Base-by-base conservation (phyloP, 1,140 invertebrate species). In the Liolophura sinensis region DNA sequence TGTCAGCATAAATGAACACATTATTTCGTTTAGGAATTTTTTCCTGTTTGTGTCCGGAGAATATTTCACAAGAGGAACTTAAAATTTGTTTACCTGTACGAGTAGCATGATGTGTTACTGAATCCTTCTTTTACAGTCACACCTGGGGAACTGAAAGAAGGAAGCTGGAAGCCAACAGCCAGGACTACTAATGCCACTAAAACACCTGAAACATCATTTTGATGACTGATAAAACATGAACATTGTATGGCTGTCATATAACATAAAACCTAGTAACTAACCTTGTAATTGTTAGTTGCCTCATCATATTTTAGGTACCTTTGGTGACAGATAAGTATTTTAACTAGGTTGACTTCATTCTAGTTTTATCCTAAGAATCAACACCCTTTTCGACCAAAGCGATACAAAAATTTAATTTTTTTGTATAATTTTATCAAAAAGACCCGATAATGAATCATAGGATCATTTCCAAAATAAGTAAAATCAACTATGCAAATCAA, bases 151-250 rank as follows among this genome's bases (percentile, higher is more conserved):
- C 85, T 31, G n/a, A 73, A 71, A 52, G 77, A 79, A 0, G 85
- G 78, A 27, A 88, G 60, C 62, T 87, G 83, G 71, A 88, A 89
- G 12, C 87, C 86, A 31, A 85, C 66, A 46, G 79, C 87, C 55
- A 89, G 72, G 9, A 87, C 64, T 6, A 79, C 64, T 51, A 89
- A 75, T 3, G 85, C 82, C 12, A 87, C 68, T 12, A 83, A 77
- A 7, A 85, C 84, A 65, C 87, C 87, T 84, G 31, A 40, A 57
- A 57, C 22, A 57, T 24, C 22, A 57, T 24, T 25, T 57, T 57
- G 22, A 16, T 12, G 3, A n/a, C 7, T 24, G 51, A n/a, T n/a
- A n/a, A n/a, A 52, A n/a, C 22, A n/a, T 14, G 12, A 50, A 14
- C n/a, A n/a, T 12, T 14, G n/a, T 14, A n/a, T 50, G 49, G n/a